Evolutionary conservation across 2,797 vertebrate species (phyloP).

Genomic region (Etheostoma perlongum): DNA sequence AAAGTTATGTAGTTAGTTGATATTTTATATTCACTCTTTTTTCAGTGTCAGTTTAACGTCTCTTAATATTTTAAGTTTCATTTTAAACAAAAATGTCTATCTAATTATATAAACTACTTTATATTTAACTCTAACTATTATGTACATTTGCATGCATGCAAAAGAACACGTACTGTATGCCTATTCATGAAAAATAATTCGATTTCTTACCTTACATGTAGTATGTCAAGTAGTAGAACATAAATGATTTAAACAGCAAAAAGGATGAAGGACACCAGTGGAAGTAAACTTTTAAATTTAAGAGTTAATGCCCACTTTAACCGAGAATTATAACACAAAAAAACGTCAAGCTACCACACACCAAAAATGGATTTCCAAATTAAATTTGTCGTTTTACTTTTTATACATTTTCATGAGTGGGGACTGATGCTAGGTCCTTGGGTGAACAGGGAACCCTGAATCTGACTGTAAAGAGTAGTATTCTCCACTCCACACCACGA

Average conservation of each 20-base stretch:
- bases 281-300: slow-evolving; percentile 10
- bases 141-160: slow-evolving; percentile 17
- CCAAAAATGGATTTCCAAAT: slow-evolving; percentile 43
- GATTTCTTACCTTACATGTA: slow-evolving; percentile 13
- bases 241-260: slow-evolving; percentile 3
- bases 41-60: background rate
- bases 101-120: slow-evolving; percentile 8
- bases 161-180: background rate
- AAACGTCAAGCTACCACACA: background rate
- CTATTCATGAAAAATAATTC: slow-evolving; percentile 20
- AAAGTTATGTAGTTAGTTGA: no score
- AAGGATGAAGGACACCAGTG: slow-evolving; percentile 4
- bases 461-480: background rate
- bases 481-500: slow-evolving; percentile 16
- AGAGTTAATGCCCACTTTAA: slow-evolving; percentile 6
- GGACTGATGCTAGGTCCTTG: slow-evolving; percentile 28
- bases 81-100: slow-evolving; percentile 2
- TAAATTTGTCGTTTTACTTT: slow-evolving; percentile 22
- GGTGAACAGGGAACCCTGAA: slow-evolving; percentile 14
- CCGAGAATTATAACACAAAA: background rate
- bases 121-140: slow-evolving; percentile 5
- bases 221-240: background rate
- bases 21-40: no score
- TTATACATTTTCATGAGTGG: slow-evolving; percentile 52
- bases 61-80: background rate